These are phyloP conservation scores for Monochamus alternatus DNA, from an alignment of 2,888 invertebrate species.

Conservation along the genomic window DNA sequence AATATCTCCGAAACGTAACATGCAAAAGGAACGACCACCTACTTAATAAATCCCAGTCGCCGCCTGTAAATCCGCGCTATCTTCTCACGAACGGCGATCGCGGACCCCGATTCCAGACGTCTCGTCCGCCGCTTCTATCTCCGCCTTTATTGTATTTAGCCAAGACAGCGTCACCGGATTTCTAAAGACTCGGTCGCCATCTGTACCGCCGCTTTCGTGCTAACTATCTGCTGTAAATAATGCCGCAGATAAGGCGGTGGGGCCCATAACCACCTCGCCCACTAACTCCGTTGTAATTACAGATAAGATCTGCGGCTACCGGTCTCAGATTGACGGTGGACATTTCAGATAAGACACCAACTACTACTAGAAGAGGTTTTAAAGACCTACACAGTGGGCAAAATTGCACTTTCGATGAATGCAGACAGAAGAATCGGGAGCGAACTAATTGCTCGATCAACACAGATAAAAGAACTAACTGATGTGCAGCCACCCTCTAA, in stretches of 20 bases:
- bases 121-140: conserved; percentile 1
- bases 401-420: too few species aligned
- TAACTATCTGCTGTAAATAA: not conserved
- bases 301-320: conserved; percentile 12
- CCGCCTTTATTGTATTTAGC: not conserved
- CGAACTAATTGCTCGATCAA: too few species aligned
- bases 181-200: not conserved
- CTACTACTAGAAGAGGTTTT: too few species aligned
- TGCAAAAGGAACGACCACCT: conserved; percentile 7
- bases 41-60: conserved; percentile 20
- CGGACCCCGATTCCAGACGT: not conserved
- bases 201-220: conserved; percentile 2
- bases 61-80: conserved; percentile 23
- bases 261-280: conserved; percentile 10
- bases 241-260: not conserved
- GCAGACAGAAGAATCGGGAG: too few species aligned
- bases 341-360: not conserved
- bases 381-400: too few species aligned
- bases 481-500: too few species aligned
- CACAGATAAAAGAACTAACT: too few species aligned
- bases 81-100: conserved; percentile 6
- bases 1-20: not conserved
- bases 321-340: not conserved
- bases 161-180: conserved; percentile 2
- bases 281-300: not conserved